Evolutionary conservation across 2,113 vertebrate genomes (phyloP), one percentile per base, ranked within the genome.

Genomic region (Sylvicapra grimmia): DNA sequence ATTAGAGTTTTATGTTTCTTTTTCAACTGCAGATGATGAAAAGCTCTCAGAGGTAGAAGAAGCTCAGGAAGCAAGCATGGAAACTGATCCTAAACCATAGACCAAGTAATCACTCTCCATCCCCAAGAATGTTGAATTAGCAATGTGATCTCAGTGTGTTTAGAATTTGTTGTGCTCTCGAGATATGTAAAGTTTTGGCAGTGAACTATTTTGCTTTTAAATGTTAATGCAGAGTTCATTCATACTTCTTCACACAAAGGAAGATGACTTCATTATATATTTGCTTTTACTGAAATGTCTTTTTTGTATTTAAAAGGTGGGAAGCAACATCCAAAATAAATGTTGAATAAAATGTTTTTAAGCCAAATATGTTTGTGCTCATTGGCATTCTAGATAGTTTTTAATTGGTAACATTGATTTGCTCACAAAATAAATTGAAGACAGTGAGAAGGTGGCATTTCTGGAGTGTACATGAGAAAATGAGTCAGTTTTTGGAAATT

Each of bases 11-110:
- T 89, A 54, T 40, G 8, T 93, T 61, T 96, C 89, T 98, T 97
- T 86, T 96, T 94, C 86, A 90, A 94, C 96, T 98, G 68, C 96
- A 99, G 99, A 99, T 98, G 99, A 99, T 83, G 99, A 99, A 97
- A 99, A 99, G 86, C 99, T 99, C 97, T 99, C 99, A 33, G 99
- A 99, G 94, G 99, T 98, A 72, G 99, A 99, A 31, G 99, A 99
- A 97, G 98, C 97, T 97, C 99, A 99, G 96, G 99, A 99, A 97
- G 99, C 99, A 95, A 98, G 98, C 27, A 98, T 99, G 98, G 99
- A 99, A 96, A 98, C 98, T 27, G 98, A 99, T 31, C 98, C 99
- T 95, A 99, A 99, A 98, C 98, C 96, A 4, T 99, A 99, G 95
- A 72, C 58, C n/a, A 54, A 72, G 25, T 4, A 11, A 27, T 21